Evolutionary conservation across 2,113 vertebrate species (phyloP), one percentile per base, ranked within the genome.

Genomic region (Oenanthe melanoleuca): DNA sequence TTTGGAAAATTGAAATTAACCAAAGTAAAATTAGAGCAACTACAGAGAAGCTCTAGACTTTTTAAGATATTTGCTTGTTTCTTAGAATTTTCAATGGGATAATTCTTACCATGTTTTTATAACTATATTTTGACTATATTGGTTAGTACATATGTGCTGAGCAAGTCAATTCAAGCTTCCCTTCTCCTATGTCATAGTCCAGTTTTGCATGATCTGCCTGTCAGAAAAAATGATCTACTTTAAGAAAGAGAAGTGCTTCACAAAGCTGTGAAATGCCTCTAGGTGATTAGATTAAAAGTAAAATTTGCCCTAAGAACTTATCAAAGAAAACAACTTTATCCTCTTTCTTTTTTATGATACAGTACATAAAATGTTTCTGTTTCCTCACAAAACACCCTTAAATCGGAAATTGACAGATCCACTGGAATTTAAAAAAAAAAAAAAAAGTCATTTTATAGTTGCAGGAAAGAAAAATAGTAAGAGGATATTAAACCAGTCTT

Each of bases 1-100:
- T 93, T 59, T 91, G 82, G 93, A 82, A 93, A 91, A 37, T 11
- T 20, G 9, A 92, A 97, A 91, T 91, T 94, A 96, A 94, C 63
- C 94, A 72, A 85, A 95, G 64, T 92, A 86, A 81, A 94, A 82
- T 92, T 94, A 73, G 47, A 96, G 47, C 38, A 66, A 60, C 47
- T 94, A 56, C 34, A 47, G 60, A 80, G 86, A 94, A 96, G 56
- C 31, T 57, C 61, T 78, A 91, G 74, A 74, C 49, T 52, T 80
- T 71, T 74, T n/a, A 37, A 88, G 57, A 66, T 18, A 25, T 23
- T 8, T 66, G 56, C 23, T 52, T 65, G 6, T 52, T 86, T 60
- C 25, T 78, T 60, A 73, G 45, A 90, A 64, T 26, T 77, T 84
- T 90, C n/a, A 25, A 24, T 69, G 14, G 37, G 5, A 17, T 40